Percentiles rank a stretch among this genome's conserved stretches.
phyloP scores from a whole-genome alignment of 2,888 invertebrate species.

The Melolontha melolontha region DNA sequence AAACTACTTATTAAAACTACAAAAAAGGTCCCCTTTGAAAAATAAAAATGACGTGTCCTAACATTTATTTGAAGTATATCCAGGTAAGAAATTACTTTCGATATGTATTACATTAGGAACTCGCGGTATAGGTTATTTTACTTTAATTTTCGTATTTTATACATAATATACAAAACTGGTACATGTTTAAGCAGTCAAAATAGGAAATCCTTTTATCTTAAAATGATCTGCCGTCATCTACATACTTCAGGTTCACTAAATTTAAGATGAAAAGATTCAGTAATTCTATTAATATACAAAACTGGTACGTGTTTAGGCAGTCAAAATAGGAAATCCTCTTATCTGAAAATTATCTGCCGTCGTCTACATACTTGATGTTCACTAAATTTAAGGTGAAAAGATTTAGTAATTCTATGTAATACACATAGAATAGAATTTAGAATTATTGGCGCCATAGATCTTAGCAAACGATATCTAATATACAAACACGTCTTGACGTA shows the following conservation, averaged over 20 bases:
- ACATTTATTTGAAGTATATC: too few species aligned
- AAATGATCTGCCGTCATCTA: neutral
- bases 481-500: slow-evolving; percentile 41
- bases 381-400: slow-evolving; percentile 21
- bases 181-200: too few species aligned
- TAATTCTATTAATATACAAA: neutral
- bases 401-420: neutral
- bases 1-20: too few species aligned
- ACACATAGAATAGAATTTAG: slow-evolving; percentile 18
- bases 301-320: too few species aligned
- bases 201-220: neutral
- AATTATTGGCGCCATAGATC: slow-evolving; percentile 36
- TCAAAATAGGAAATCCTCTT: neutral
- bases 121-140: too few species aligned
- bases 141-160: too few species aligned
- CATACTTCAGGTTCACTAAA: slow-evolving; percentile 12
- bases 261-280: slow-evolving; percentile 11
- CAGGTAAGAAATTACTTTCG: too few species aligned
- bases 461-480: slow-evolving; percentile 26
- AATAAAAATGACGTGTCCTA: too few species aligned
- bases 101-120: too few species aligned
- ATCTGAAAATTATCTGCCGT: slow-evolving; percentile 1
- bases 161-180: too few species aligned
- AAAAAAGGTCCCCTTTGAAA: too few species aligned
- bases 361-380: neutral